These are phyloP conservation scores for Drosophila rellima DNA, from an alignment of 2,888 invertebrate genomes.

Conservation along the genomic window DNA sequence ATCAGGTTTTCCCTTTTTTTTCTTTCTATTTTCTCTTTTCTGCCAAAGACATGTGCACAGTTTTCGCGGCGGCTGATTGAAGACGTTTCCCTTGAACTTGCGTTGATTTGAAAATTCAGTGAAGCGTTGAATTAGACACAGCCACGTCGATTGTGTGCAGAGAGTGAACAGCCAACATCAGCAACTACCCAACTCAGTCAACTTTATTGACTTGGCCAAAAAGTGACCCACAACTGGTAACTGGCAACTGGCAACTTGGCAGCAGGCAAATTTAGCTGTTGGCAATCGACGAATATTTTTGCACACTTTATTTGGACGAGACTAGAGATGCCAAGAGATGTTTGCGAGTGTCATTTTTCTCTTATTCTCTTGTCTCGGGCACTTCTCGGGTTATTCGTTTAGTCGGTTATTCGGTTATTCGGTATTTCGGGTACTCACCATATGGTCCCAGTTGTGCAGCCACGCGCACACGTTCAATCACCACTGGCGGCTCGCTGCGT, in stretches of 20 bases:
- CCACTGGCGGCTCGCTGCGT: slow-evolving; percentile 90
- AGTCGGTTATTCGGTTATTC: slow-evolving; percentile 1
- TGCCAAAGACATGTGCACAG: slow-evolving; percentile 49
- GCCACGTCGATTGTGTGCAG: slow-evolving; percentile 4
- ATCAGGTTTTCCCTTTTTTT: slow-evolving; percentile 42
- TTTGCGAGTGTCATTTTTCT: neutral
- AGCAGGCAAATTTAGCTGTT: slow-evolving; percentile 3
- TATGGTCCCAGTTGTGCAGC: slow-evolving; percentile 86
- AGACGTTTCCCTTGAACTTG: slow-evolving; percentile 76
- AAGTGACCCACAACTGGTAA: slow-evolving; percentile 39
- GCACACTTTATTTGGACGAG: slow-evolving; percentile 45
- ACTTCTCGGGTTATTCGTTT: slow-evolving; percentile 3
- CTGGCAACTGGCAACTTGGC: slow-evolving; percentile 14
- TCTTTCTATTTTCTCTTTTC: neutral
- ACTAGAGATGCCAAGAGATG: slow-evolving; percentile 2
- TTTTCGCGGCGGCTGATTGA: slow-evolving; percentile 77
- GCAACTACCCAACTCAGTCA: slow-evolving; percentile 37
- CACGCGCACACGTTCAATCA: slow-evolving; percentile 87
- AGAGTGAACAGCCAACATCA: neutral
- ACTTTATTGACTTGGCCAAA: slow-evolving; percentile 55
- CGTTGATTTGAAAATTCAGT: slow-evolving; percentile 78
- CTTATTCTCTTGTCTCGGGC: neutral
- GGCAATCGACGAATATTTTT: slow-evolving; percentile 56
- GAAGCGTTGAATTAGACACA: slow-evolving; percentile 78
- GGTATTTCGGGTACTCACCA: slow-evolving; percentile 77